These are phyloP conservation scores for Tiliqua scincoides DNA, from an alignment of 2,113 vertebrate genomes.

Conservation along the genomic window DNA sequence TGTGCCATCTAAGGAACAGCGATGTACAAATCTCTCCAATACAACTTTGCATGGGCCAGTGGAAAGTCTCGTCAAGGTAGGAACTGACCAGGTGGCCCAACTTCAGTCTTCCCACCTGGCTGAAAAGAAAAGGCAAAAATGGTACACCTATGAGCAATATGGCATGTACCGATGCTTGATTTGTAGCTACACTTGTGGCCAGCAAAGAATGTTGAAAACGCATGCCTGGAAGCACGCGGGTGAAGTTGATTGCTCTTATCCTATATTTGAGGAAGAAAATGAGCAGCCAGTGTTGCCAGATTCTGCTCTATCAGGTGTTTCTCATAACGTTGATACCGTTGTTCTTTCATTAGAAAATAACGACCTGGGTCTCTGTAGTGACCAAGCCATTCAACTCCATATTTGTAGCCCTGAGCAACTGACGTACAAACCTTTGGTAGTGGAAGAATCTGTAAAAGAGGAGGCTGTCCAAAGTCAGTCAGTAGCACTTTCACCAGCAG, in stretches of 20 bases:
- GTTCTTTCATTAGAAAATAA: slow-evolving; percentile 83
- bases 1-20: slow-evolving; percentile 50
- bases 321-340: slow-evolving; percentile 77
- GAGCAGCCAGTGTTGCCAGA: slow-evolving; percentile 71
- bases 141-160: slow-evolving; percentile 92
- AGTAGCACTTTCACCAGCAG: slow-evolving; percentile 56
- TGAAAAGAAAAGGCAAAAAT: slow-evolving; percentile 80
- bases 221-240: slow-evolving; percentile 98
- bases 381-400: slow-evolving; percentile 81
- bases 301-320: slow-evolving; percentile 45
- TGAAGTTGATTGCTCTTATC: slow-evolving; percentile 95
- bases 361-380: slow-evolving; percentile 73
- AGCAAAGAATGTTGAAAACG: slow-evolving; percentile 97
- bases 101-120: slow-evolving; percentile 27
- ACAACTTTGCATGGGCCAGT: slow-evolving; percentile 43
- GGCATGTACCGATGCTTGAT: slow-evolving; percentile 95
- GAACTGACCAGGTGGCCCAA: slow-evolving; percentile 44
- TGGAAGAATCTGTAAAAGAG: slow-evolving; percentile 52
- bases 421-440: slow-evolving; percentile 34
- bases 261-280: slow-evolving; percentile 92
- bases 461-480: slow-evolving; percentile 56
- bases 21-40: slow-evolving; percentile 14
- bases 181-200: slow-evolving; percentile 96
- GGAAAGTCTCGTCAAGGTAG: slow-evolving; percentile 53
- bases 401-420: slow-evolving; percentile 78